Percentiles rank a stretch among this genome's conserved stretches.
phyloP scores from a whole-genome alignment of 2,113 vertebrate species.

The Chaenogobius annularis region DNA sequence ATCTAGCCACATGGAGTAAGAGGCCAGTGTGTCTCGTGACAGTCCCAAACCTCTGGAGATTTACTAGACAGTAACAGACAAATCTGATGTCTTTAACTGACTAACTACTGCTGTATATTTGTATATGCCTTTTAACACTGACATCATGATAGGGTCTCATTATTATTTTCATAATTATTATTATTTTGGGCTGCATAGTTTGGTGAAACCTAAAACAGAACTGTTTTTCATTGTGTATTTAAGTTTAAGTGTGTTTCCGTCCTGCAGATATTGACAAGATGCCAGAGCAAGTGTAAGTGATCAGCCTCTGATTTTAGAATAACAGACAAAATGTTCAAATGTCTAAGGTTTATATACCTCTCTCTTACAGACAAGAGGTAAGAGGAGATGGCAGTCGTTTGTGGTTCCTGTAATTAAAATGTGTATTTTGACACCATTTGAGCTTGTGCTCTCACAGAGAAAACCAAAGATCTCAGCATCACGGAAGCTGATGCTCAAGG shows the following conservation, averaged over 20 bases:
- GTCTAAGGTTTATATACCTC: background rate
- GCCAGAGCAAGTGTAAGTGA: constrained; percentile 76
- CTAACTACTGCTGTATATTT: too few relatives aligned
- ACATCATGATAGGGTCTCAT: background rate
- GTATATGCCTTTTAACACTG: background rate
- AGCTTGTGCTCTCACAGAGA: constrained; percentile 62
- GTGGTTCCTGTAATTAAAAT: background rate
- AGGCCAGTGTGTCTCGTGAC: background rate
- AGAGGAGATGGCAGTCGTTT: constrained; percentile 1
- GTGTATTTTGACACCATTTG: constrained; percentile 2
- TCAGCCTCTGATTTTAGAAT: constrained; percentile 33
- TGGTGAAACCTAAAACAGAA: background rate
- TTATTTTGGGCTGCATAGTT: too few relatives aligned
- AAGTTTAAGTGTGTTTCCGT: constrained; percentile 36
- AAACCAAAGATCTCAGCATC: constrained; percentile 95
- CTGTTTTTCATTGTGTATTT: constrained; percentile 15
- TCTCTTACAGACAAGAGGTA: constrained; percentile 71
- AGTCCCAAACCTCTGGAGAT: background rate
- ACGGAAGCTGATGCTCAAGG: constrained; percentile 90
- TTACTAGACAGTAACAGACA: background rate
- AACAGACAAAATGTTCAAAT: constrained; percentile 30
- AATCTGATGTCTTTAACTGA: too few relatives aligned
- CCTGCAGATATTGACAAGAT: constrained; percentile 64
- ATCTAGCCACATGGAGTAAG: background rate
- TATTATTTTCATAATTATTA: background rate